Percentiles rank a stretch among this genome's conserved stretches.
Conservation (phyloP, 2,113 vertebrate genomes). For the Sakesphorus luctuosus region DNA sequence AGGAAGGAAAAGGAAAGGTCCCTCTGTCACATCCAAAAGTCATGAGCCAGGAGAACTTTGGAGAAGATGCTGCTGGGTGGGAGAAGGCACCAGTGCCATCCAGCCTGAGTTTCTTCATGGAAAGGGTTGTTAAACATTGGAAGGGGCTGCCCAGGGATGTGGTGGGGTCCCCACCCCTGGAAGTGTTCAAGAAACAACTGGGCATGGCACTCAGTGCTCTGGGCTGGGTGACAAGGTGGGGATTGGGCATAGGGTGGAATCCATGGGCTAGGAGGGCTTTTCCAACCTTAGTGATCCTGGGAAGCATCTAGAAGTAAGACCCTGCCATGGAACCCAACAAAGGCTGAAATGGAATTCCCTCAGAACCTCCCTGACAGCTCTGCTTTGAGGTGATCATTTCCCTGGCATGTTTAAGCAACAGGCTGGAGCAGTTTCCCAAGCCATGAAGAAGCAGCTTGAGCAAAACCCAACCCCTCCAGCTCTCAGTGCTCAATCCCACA, state of each 20-base stretch:
- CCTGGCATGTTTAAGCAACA: no score
- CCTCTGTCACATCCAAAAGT: not conserved
- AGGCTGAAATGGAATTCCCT: no score
- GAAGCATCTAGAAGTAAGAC: no score
- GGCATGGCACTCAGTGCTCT: not conserved
- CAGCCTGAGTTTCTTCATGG: accelerated
- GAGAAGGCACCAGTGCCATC: not conserved
- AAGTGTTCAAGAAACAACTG: not conserved
- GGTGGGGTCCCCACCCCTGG: not conserved
- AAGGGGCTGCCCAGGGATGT: not conserved
- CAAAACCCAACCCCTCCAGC: not conserved
- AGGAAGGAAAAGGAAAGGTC: not conserved
- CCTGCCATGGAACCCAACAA: no score
- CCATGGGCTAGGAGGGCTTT: accelerated
- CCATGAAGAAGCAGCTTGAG: not conserved
- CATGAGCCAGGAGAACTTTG: accelerated
- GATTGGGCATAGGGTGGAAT: accelerated
- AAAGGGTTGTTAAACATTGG: not conserved
- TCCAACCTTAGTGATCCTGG: not conserved
- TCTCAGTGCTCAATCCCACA: not conserved
- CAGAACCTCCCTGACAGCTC: no score
- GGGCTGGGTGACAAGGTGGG: not conserved
- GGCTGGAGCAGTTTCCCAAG: not conserved
- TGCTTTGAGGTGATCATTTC: no score
- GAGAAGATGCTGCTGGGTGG: not conserved